These are phyloP conservation scores for Fratercula arctica DNA, from an alignment of 2,797 vertebrate species.

Conservation along the genomic window DNA sequence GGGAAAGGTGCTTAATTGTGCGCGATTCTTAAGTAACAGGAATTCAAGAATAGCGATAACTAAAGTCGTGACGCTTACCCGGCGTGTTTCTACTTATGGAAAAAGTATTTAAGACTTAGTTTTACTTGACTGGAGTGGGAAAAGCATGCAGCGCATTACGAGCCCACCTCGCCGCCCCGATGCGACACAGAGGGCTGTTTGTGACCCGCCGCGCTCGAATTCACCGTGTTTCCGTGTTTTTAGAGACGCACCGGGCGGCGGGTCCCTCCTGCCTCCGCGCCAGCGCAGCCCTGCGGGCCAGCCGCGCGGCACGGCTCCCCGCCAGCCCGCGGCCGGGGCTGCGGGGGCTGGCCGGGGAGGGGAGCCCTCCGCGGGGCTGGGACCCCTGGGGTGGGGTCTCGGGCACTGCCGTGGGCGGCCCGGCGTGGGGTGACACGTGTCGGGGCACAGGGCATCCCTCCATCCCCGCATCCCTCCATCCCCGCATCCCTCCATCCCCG, in stretches of 20 bases:
- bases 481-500: neutral
- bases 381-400: neutral
- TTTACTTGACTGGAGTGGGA: neutral
- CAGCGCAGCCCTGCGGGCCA: neutral
- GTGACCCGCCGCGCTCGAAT: neutral
- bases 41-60: neutral
- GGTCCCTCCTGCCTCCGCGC: neutral
- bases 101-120: neutral
- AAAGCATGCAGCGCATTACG: neutral
- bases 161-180: neutral
- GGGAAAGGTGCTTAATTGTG: slow-evolving; percentile 7
- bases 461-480: neutral
- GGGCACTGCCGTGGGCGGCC: neutral
- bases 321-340: neutral
- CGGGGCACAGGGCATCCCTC: neutral
- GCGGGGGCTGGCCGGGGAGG: neutral
- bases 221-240: rapidly evolving
- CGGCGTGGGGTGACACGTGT: neutral
- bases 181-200: neutral
- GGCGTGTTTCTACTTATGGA: neutral
- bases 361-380: neutral
- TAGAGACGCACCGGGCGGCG: neutral
- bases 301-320: neutral
- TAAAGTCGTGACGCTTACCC: neutral
- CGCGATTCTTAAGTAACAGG: neutral